Evolutionary conservation across 2,797 vertebrate species (phyloP).

Genomic region (Australoheros facetus): DNA sequence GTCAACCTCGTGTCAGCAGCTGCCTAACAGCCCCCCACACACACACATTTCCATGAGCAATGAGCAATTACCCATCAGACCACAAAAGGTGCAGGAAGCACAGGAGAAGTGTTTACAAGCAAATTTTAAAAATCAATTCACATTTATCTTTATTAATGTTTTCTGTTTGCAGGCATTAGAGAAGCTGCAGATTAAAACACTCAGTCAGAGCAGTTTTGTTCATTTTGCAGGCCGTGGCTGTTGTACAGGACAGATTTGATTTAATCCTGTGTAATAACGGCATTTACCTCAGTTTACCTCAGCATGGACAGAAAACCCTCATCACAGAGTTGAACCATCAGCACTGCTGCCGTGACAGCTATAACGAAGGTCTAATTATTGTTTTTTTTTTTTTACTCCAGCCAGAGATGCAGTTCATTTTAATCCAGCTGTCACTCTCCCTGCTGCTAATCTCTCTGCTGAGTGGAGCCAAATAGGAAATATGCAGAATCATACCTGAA

Average conservation of each 20-base stretch:
- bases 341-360: not conserved
- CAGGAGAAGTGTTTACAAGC: not conserved
- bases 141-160: not conserved
- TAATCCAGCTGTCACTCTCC: constrained; percentile 23
- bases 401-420: not conserved
- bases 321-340: not conserved
- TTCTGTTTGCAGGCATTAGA: not conserved
- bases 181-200: not conserved
- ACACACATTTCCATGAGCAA: constrained; percentile 34
- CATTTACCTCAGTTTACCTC: not conserved
- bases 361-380: not conserved
- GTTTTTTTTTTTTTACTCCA: not conserved
- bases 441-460: constrained; percentile 16
- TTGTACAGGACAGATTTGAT: not conserved
- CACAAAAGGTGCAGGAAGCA: not conserved
- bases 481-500: constrained; percentile 6
- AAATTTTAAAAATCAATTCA: not conserved
- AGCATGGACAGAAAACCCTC: not conserved
- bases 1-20: constrained; percentile 40
- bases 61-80: constrained; percentile 29
- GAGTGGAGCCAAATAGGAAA: not conserved
- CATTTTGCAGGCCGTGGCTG: not conserved
- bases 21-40: too few species aligned
- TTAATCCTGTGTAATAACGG: rapidly evolving
- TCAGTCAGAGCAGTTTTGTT: not conserved